Percentiles rank a stretch among this genome's conserved stretches.
These are phyloP conservation scores for Dicyrtoma fusca DNA, from an alignment of 2,888 invertebrate genomes.

Conservation along the genomic window DNA sequence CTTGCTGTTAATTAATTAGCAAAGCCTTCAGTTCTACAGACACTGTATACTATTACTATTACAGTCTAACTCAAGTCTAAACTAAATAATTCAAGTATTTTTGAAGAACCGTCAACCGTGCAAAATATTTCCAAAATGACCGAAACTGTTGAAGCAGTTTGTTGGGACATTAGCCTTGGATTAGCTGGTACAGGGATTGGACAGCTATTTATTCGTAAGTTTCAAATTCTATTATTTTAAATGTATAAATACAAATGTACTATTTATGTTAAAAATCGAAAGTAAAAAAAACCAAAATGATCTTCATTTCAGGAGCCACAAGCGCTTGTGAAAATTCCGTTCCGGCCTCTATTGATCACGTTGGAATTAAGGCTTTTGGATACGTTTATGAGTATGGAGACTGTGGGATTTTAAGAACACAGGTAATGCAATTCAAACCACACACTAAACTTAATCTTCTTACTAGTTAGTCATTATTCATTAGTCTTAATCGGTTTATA, in stretches of 20 bases:
- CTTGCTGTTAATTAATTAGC: too few relatives aligned
- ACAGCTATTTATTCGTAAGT: slow-evolving; percentile 40
- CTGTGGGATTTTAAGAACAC: slow-evolving; percentile 44
- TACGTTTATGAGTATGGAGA: slow-evolving; percentile 54
- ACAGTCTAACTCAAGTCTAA: too few relatives aligned
- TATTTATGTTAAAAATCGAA: background rate
- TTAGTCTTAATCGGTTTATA: too few relatives aligned
- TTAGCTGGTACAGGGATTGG: slow-evolving; percentile 48
- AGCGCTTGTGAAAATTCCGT: slow-evolving; percentile 37
- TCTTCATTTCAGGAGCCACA: slow-evolving; percentile 26
- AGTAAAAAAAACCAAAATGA: background rate
- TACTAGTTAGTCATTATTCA: too few relatives aligned
- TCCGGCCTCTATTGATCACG: slow-evolving; percentile 54
- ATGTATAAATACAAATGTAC: background rate
- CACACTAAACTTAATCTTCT: too few relatives aligned
- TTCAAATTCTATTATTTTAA: slow-evolving; percentile 5
- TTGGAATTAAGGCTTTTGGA: slow-evolving; percentile 49
- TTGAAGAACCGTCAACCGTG: too few relatives aligned
- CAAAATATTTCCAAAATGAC: too few relatives aligned
- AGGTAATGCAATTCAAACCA: slow-evolving; percentile 16
- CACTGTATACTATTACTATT: too few relatives aligned
- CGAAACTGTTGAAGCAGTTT: slow-evolving; percentile 44
- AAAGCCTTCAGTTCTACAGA: too few relatives aligned
- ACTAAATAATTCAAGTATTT: too few relatives aligned
- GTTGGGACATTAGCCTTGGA: slow-evolving; percentile 52